Conservation (phyloP, 2,888 invertebrate genomes). For the Hypomecis atomaria region DNA sequence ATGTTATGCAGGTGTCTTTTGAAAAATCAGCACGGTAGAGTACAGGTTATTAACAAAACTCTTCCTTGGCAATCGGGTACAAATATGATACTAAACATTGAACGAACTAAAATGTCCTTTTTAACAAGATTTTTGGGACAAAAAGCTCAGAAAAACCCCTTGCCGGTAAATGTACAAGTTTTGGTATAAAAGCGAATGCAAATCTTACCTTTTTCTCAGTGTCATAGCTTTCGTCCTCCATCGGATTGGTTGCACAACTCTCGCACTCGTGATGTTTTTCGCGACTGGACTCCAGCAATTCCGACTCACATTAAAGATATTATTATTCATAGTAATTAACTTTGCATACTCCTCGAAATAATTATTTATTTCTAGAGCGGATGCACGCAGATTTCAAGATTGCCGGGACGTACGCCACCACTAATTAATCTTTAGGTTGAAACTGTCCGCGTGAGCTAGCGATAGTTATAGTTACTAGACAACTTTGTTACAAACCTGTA, state of each 20-base stretch:
- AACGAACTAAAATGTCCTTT: too few relatives aligned
- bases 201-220: constrained; percentile 61
- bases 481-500: not conserved
- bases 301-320: constrained; percentile 49
- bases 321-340: constrained; percentile 61
- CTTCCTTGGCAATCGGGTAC: too few relatives aligned
- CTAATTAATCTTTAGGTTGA: constrained; percentile 76
- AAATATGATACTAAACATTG: too few relatives aligned
- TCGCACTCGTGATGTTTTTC: constrained; percentile 51
- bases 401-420: constrained; percentile 70
- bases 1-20: too few relatives aligned
- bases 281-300: constrained; percentile 66
- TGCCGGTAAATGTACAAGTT: not conserved
- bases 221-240: constrained; percentile 55
- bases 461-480: constrained; percentile 12
- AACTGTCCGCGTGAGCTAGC: constrained; percentile 44
- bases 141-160: too few relatives aligned
- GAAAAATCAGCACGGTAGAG: too few relatives aligned
- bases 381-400: constrained; percentile 75
- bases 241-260: constrained; percentile 48
- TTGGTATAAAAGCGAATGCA: not conserved
- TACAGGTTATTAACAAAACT: too few relatives aligned
- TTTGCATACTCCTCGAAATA: constrained; percentile 72
- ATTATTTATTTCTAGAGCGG: constrained; percentile 74
- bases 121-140: too few relatives aligned